Conservation (phyloP, 1,140 invertebrate genomes). For the Tribolium madens region DNA sequence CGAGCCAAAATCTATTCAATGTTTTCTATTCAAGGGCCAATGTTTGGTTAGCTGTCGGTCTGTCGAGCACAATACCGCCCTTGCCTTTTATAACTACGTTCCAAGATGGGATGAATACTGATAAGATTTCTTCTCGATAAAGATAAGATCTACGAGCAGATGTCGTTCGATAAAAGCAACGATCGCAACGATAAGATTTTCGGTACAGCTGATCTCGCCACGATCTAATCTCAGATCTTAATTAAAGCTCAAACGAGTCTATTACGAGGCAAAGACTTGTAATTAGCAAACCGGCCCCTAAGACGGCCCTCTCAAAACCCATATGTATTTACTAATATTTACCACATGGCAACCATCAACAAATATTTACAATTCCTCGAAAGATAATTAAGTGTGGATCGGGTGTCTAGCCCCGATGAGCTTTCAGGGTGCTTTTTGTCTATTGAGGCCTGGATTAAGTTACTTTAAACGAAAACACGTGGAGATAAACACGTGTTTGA, state of each 20-base stretch:
- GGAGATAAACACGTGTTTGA: constrained; percentile 41
- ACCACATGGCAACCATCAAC: constrained; percentile 60
- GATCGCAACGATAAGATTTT: constrained; percentile 56
- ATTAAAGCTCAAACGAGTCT: constrained; percentile 45
- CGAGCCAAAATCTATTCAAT: constrained; percentile 62
- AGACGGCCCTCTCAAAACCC: constrained; percentile 53
- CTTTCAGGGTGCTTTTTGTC: background rate
- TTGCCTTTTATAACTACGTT: constrained; percentile 51
- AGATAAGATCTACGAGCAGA: constrained; percentile 58
- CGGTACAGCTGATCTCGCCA: constrained; percentile 47
- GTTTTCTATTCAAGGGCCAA: constrained; percentile 61
- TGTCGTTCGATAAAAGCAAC: constrained; percentile 55
- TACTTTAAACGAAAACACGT: constrained; percentile 43
- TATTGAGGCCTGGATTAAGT: constrained; percentile 35
- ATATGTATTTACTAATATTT: constrained; percentile 64
- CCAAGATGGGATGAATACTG: constrained; percentile 60
- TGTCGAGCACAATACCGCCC: constrained; percentile 56
- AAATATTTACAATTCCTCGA: constrained; percentile 54
- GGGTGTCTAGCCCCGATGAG: constrained; percentile 47
- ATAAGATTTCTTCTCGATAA: constrained; percentile 56
- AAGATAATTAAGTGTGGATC: constrained; percentile 52
- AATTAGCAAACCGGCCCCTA: constrained; percentile 54
- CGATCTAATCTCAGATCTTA: constrained; percentile 58
- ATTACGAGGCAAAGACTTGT: background rate
- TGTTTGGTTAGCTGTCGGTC: constrained; percentile 64